Conservation (phyloP, 2,888 invertebrate species). For the Acanthosepion lycidas region DNA sequence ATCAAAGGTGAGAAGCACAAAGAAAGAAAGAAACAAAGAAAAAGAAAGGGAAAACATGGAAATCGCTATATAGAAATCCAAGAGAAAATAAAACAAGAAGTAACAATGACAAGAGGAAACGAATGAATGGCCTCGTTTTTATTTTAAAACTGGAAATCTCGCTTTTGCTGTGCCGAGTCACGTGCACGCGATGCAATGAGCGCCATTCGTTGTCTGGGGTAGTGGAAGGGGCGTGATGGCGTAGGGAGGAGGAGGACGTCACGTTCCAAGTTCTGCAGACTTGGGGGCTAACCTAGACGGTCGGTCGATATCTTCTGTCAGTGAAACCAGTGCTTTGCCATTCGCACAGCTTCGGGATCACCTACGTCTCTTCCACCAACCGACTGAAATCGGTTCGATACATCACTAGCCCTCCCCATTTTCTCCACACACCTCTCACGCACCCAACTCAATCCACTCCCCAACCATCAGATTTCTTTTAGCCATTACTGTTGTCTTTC, state of each 20-base stretch:
- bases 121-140: not conserved
- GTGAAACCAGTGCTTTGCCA: too few species aligned
- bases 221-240: too few species aligned
- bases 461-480: not conserved
- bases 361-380: not conserved
- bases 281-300: constrained; percentile 1
- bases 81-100: too few species aligned
- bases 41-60: not conserved
- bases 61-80: too few species aligned
- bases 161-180: not conserved
- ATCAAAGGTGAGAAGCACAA: not conserved
- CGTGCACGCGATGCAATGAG: not conserved
- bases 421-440: not conserved
- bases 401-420: not conserved
- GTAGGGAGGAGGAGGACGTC: not conserved
- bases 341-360: not conserved
- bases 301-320: not conserved
- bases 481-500: not conserved
- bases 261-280: constrained; percentile 4
- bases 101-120: too few species aligned
- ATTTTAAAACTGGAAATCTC: constrained; percentile 17
- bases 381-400: not conserved
- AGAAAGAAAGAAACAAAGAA: not conserved
- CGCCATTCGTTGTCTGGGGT: not conserved
- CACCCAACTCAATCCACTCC: not conserved